These are phyloP conservation scores for Crambe crambe DNA, from an alignment of 37 sponge, comb jelly and placozoan species.

Conservation along the genomic window DNA sequence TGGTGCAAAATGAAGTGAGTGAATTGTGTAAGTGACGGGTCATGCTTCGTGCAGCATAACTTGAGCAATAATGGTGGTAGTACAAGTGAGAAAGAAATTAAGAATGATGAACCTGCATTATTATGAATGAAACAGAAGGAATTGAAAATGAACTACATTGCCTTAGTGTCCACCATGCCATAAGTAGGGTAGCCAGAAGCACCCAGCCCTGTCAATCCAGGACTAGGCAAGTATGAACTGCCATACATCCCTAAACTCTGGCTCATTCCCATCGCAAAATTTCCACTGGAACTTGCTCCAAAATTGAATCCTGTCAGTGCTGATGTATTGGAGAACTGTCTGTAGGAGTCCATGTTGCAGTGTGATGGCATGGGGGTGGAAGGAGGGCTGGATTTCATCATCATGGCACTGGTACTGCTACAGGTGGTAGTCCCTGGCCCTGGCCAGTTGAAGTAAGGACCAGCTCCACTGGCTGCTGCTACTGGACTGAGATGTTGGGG, in stretches of 20 bases:
- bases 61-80: neutral
- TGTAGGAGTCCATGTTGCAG: slow-evolving; percentile 12
- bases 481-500: slow-evolving; percentile 6
- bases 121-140: neutral
- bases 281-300: neutral
- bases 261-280: slow-evolving; percentile 10
- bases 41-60: neutral
- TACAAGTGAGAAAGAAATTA: neutral
- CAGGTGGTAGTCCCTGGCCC: slow-evolving; percentile 18
- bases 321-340: slow-evolving; percentile 9
- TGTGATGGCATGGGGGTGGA: slow-evolving; percentile 31
- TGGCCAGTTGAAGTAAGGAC: slow-evolving; percentile 26
- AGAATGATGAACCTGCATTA: neutral
- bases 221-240: slow-evolving; percentile 40
- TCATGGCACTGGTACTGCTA: neutral
- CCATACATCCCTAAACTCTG: slow-evolving; percentile 53
- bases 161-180: slow-evolving; percentile 41
- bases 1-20: neutral
- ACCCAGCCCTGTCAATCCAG: slow-evolving; percentile 23
- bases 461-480: neutral
- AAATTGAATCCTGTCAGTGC: slow-evolving; percentile 1
- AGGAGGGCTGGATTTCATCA: slow-evolving; percentile 34
- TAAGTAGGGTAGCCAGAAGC: slow-evolving; percentile 20
- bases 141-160: slow-evolving; percentile 16
- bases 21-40: slow-evolving; percentile 4